A percentile compares a stretch with the other conserved stretches of the same genome.
Conservation (phyloP, 2,797 vertebrate species). For the Cryptoprocta ferox region DNA sequence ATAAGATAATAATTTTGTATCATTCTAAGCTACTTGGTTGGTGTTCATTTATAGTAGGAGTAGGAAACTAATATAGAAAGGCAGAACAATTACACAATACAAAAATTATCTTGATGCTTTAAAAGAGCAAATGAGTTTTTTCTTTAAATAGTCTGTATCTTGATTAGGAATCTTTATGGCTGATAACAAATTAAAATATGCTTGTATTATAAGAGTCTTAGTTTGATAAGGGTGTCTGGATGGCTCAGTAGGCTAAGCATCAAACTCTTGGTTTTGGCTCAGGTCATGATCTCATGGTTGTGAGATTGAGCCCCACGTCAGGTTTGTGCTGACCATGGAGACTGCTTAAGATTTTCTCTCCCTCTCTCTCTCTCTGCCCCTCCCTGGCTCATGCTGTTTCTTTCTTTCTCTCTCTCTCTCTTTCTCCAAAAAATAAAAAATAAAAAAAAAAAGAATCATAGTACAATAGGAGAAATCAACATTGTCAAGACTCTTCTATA, state of each 20-base stretch:
- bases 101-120: neutral
- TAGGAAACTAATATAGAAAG: neutral
- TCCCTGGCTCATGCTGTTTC: no score
- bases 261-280: no score
- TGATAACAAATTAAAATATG: neutral
- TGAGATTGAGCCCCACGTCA: no score
- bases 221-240: neutral
- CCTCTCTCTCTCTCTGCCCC: no score
- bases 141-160: slow-evolving; percentile 33
- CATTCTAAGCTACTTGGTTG: neutral
- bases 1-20: neutral
- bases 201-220: neutral
- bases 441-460: neutral
- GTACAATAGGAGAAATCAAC: neutral
- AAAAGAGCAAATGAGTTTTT: slow-evolving; percentile 9
- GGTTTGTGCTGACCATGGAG: no score
- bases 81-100: neutral
- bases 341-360: no score
- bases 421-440: no score
- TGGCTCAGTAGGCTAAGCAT: no score
- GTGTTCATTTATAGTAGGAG: neutral
- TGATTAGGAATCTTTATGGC: slow-evolving; percentile 4
- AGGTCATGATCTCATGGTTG: no score
- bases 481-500: neutral
- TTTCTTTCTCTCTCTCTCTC: no score